phyloP scores from a whole-genome alignment of 2,113 vertebrate species.

The Melanotaenia duboulayi region DNA sequence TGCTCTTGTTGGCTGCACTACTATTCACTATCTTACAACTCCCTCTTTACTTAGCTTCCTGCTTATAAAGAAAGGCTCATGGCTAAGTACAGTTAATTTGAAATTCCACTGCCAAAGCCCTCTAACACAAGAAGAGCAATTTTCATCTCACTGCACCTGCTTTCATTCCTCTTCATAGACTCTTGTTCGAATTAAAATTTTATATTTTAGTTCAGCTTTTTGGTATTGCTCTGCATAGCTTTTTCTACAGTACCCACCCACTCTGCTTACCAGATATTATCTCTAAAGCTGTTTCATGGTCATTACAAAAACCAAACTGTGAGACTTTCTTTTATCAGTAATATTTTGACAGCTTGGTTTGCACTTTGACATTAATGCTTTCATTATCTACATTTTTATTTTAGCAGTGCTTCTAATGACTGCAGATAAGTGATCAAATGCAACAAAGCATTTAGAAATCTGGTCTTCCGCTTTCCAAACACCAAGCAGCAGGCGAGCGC shows the following conservation, averaged over 20 bases:
- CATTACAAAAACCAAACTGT: background rate
- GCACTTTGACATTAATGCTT: background rate
- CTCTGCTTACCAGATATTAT: background rate
- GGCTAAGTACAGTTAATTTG: background rate
- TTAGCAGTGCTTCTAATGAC: background rate
- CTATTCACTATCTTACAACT: background rate
- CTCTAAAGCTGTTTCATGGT: background rate
- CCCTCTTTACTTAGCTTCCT: background rate
- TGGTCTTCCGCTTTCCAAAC: background rate
- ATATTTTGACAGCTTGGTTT: background rate
- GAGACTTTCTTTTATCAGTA: background rate
- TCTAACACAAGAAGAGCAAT: background rate
- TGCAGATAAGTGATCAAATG: background rate
- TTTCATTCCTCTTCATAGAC: background rate
- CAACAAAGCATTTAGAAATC: background rate
- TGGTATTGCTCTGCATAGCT: background rate
- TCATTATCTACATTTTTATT: background rate
- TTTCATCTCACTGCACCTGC: background rate
- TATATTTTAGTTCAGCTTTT: background rate
- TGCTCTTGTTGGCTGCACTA: background rate
- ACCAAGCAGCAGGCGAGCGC: slow-evolving; percentile 7
- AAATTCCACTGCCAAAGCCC: background rate
- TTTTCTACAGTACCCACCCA: background rate
- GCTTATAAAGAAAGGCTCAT: background rate
- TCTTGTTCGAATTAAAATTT: background rate